Conservation (phyloP, 2,888 invertebrate species). For the Apamea anceps region DNA sequence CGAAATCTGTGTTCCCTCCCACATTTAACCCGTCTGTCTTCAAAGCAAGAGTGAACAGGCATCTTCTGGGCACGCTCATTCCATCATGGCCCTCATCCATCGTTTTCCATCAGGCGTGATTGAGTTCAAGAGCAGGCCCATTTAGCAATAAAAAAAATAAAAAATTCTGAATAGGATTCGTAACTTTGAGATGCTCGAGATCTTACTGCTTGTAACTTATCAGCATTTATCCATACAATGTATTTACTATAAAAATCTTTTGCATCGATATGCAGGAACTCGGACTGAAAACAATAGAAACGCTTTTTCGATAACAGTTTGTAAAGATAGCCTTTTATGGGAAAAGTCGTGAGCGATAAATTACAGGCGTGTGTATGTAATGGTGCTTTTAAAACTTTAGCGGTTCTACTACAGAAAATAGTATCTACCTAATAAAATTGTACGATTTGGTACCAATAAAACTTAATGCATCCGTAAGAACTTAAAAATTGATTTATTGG, state of each 20-base stretch:
- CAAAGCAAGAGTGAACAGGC: too few species aligned
- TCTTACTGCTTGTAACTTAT: background rate
- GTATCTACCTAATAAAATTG: background rate
- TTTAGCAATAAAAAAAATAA: too few species aligned
- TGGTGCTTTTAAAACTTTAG: background rate
- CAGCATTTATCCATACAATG: background rate
- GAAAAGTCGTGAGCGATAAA: slow-evolving; percentile 11
- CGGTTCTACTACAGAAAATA: slow-evolving; percentile 5
- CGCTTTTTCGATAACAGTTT: background rate
- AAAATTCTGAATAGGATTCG: background rate
- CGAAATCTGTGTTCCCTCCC: too few species aligned
- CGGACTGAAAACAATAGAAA: slow-evolving; percentile 1
- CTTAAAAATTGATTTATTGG: slow-evolving; percentile 7
- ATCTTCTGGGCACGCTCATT: too few species aligned
- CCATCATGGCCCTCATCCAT: too few species aligned
- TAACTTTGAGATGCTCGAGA: background rate
- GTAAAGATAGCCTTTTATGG: background rate
- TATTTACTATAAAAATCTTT: background rate
- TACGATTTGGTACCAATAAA: slow-evolving; percentile 5
- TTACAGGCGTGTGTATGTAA: background rate
- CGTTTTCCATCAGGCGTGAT: too few species aligned
- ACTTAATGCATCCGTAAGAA: slow-evolving; percentile 34
- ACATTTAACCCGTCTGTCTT: too few species aligned
- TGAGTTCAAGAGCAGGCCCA: too few species aligned
- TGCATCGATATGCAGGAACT: background rate